A percentile compares a stretch with the other conserved stretches of the same genome.
Evolutionary conservation across 2,797 vertebrate species (phyloP).

Genomic region (Xerus rutilus): DNA sequence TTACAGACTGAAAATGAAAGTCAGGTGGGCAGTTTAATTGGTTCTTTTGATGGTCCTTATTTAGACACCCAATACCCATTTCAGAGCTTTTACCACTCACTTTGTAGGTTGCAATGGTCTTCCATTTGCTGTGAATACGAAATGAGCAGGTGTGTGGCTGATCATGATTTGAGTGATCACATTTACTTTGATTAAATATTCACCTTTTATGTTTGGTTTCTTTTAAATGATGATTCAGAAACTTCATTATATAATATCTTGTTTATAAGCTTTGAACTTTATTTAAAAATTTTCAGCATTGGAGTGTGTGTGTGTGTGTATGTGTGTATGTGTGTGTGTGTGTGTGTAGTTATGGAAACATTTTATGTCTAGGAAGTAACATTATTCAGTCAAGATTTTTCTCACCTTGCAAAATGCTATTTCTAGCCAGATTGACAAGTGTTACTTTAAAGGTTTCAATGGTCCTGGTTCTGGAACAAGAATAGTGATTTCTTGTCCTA

Average conservation of each 20-base stretch:
- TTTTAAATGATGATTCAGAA: slow-evolving; percentile 82
- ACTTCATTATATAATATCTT: slow-evolving; percentile 73
- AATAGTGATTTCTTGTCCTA: background rate
- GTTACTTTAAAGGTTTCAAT: slow-evolving; percentile 78
- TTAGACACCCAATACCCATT: slow-evolving; percentile 52
- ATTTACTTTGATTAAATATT: slow-evolving; percentile 83
- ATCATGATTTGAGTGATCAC: slow-evolving; percentile 78
- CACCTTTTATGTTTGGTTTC: slow-evolving; percentile 84
- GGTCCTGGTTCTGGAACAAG: background rate
- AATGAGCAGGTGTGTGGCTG: slow-evolving; percentile 63
- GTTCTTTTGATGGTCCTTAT: slow-evolving; percentile 54
- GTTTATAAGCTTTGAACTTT: slow-evolving; percentile 80
- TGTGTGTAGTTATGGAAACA: slow-evolving; percentile 79
- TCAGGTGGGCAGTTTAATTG: slow-evolving; percentile 59
- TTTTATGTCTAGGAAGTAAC: slow-evolving; percentile 82
- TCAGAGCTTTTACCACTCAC: slow-evolving; percentile 60
- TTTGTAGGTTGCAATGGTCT: slow-evolving; percentile 18
- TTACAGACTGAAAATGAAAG: slow-evolving; percentile 53
- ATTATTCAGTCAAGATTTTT: slow-evolving; percentile 73
- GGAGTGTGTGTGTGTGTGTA: slow-evolving; percentile 7
- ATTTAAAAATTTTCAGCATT: background rate
- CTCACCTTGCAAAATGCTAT: slow-evolving; percentile 71
- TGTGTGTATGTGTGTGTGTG: slow-evolving; percentile 60
- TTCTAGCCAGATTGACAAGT: slow-evolving; percentile 76
- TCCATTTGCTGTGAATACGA: slow-evolving; percentile 71